These are phyloP conservation scores for Pteronura brasiliensis DNA, from an alignment of 2,113 vertebrate species.

Conservation along the genomic window DNA sequence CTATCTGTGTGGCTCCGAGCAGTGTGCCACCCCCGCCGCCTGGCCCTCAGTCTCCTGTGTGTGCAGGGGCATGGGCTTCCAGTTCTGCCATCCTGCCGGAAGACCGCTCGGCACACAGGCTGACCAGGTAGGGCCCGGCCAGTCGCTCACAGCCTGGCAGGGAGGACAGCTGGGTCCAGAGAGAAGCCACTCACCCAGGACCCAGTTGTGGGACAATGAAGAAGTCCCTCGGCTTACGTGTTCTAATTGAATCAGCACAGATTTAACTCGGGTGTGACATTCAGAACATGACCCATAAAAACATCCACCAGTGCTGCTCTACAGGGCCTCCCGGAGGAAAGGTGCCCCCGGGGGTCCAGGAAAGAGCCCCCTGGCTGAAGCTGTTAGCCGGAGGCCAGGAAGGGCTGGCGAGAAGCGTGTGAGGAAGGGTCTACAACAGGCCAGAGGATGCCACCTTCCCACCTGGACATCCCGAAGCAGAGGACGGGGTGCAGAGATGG, in stretches of 20 bases:
- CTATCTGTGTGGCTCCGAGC: neutral
- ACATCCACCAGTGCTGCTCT: conserved; percentile 23
- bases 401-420: neutral
- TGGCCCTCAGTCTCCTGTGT: neutral
- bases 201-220: neutral
- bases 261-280: conserved; percentile 65
- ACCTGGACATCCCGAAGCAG: neutral
- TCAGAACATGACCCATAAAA: conserved; percentile 64
- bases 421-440: neutral
- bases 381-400: neutral
- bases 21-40: neutral
- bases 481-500: neutral
- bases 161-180: conserved; percentile 16
- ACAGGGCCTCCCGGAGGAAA: conserved; percentile 23
- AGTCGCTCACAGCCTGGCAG: neutral
- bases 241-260: conserved; percentile 61
- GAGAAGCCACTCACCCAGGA: neutral
- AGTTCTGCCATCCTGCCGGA: neutral
- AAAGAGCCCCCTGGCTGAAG: neutral
- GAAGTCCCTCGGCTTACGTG: conserved; percentile 29
- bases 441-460: neutral
- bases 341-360: neutral
- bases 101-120: neutral
- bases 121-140: neutral
- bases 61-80: neutral